phyloP scores from a whole-genome alignment of 2,113 vertebrate species.

The Paratilapia polleni region DNA sequence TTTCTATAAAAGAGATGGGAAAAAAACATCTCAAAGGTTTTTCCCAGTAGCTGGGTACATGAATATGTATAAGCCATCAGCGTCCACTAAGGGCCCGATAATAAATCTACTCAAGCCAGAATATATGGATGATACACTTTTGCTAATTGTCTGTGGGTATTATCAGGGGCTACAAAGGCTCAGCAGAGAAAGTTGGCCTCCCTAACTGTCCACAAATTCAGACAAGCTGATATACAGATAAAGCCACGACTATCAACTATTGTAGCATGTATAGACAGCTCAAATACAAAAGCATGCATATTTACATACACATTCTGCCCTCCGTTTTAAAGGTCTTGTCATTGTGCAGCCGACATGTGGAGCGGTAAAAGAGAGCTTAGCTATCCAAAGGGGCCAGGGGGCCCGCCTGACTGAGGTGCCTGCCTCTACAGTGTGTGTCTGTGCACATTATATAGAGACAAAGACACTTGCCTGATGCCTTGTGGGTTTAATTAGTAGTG shows the following conservation, averaged over 20 bases:
- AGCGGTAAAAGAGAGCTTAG: constrained; percentile 51
- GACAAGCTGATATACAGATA: constrained; percentile 1
- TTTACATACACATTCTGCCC: constrained; percentile 18
- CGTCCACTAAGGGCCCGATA: constrained; percentile 64
- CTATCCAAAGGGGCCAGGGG: constrained; percentile 59
- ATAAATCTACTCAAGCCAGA: constrained; percentile 71
- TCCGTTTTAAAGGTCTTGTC: constrained; percentile 80
- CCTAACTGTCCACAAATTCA: constrained; percentile 21
- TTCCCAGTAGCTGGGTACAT: constrained; percentile 50
- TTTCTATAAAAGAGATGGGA: constrained; percentile 36
- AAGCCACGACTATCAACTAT: not conserved
- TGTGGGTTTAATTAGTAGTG: constrained; percentile 81
- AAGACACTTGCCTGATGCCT: constrained; percentile 71
- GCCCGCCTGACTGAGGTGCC: constrained; percentile 42
- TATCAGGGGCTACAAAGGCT: constrained; percentile 46
- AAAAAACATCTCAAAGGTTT: constrained; percentile 52
- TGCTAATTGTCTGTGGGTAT: constrained; percentile 73
- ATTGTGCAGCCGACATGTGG: constrained; percentile 68
- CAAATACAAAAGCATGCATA: constrained; percentile 8
- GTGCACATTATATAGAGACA: constrained; percentile 44
- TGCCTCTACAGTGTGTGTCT: constrained; percentile 36
- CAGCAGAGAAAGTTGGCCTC: constrained; percentile 34
- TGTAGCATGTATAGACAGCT: not conserved
- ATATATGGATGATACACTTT: constrained; percentile 38
- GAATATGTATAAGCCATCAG: constrained; percentile 72